Base-by-base conservation (phyloP, 2,888 invertebrate species). In the Esperia sulphurella region DNA sequence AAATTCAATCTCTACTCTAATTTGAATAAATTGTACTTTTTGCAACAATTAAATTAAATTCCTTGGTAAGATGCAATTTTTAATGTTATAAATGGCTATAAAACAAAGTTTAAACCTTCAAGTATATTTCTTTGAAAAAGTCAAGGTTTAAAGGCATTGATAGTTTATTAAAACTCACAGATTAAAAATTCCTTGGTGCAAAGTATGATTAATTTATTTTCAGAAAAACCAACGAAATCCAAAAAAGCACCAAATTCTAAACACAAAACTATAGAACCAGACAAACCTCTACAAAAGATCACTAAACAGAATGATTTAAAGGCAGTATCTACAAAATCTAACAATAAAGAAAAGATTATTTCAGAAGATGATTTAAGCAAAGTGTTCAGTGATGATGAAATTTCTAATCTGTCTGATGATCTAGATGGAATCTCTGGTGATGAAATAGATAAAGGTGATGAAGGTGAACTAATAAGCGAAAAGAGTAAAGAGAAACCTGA, bases 351-450 rank as follows among this genome's bases (percentile, higher is more conserved):
- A 33, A 83, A 54, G 53, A 52, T 77, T n/a, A 54, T 85, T 39
- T 66, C 74, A 45, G 79, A 75, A 63, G 66, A 74, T 56, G 77
- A 86, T 49, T 55, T 83, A 12, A 68, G 59, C 46, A 80, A 82
- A 68, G 69, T 84, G 0, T 87, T 88, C 41, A 88, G 87, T 78
- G 87, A 88, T 63, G 87, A 88, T 80, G 87, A 87, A 75, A 66
- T 88, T 6, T 87, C 87, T 31, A 76, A 84, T 62, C 58, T 88
- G 21, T 85, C 83, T 48, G 79, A 71, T 58, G 64, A 71, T 49
- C 66, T 60, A 45, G 66, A 66, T 28, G 63, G 45, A 6, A 57
- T 50, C 42, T 58, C 57, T 53, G 65, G 58, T 58, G 70, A 65
- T 58, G 76, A 75, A 46, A 54, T 57, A 50, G 55, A 59, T 64